Base-by-base conservation (phyloP, 1,140 invertebrate genomes). In the Aphelenchoides avenae region DNA sequence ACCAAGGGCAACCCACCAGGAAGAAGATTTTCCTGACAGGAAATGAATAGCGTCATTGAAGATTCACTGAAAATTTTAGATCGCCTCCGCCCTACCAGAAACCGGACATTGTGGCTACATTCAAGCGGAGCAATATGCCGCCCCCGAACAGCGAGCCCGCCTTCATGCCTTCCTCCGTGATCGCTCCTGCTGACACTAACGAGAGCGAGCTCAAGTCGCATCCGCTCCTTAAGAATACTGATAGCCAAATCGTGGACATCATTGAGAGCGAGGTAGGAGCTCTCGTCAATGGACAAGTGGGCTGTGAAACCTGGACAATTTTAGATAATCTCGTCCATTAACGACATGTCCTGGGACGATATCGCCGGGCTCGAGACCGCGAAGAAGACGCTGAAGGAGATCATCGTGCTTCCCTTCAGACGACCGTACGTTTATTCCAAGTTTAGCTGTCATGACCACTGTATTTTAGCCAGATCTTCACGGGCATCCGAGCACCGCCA, bases 371-470 rank as follows among this genome's bases (percentile, higher is more conserved):
- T 84, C 27, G 78, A 83, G 34, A 79, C 78, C 75, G 82, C 80
- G 5, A 98, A 98, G 78, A 89, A 94, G 80, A 91, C 91, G 0
- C 82, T 98, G 6, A 88, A 93, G 78, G 92, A 98, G 80, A 95
- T 96, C 85, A 91, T 96, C 3, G 90, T 98, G 20, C 82, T 93
- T 68, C 93, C 93, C 5, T 88, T 92, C 22, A 79, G 94, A n/a
- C 81, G 92, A 70, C 93, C 93, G 24, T 91, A 89, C 68, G 79
- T 76, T 26, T 36, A n/a, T 55, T 36, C 0, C 5, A 59, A 33
- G 18, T 18, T 59, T 2, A 43, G 11, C 29, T 52, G 11, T 15
- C 27, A 39, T 30, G 29, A 51, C 46, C 39, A 24, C 9, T 48
- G 1, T 27, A 20, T 70, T 64, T 42, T 53, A 80, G 79, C 24